Evolutionary conservation across 2,113 vertebrate genomes (phyloP), one percentile per base, ranked within the genome.

Genomic region (Scartelaos histophorus): DNA sequence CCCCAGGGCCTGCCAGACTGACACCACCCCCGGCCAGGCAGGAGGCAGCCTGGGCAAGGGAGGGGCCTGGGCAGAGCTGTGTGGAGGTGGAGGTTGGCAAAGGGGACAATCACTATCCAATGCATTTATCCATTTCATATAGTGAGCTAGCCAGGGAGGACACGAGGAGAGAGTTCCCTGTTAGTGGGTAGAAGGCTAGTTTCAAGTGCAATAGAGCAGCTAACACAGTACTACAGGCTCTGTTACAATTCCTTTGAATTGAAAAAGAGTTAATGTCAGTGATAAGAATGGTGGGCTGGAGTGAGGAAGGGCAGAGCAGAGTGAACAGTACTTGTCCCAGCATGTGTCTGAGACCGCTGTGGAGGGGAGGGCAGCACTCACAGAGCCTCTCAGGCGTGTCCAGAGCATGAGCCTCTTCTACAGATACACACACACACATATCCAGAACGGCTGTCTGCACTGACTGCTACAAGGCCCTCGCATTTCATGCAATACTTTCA

Each of bases 1-100:
- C 86, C 90, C 91, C 85, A 77, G 82, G 85, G 82, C 87, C 89
- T 91, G 90, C 88, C 92, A 92, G 90, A 90, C 88, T 85, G 90
- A 91, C 88, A 90, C 83, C 79, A 69, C 84, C 83, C 78, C 83
- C 71, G 77, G 85, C 82, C 80, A 77, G 86, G 88, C 88, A 87
- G 85, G 86, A 87, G 85, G 89, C 75, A 76, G 80, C 82, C 73
- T 82, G 74, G 78, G 78, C 81, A 58, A 65, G 78, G 67, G 75
- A 68, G 69, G 80, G 67, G 80, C 76, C 77, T 74, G 54, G 51
- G 69, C 49, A 77, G 73, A 73, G 82, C 74, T 72, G 66, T 53
- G 70, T 67, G 68, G 81, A 81, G 86, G 83, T 85, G 81, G 85
- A 88, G 86, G 88, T 79, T 84, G 82, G 85, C 79, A 90, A 61